These are phyloP conservation scores for Carassius gibelio DNA, from an alignment of 2,113 vertebrate species.

Conservation along the genomic window DNA sequence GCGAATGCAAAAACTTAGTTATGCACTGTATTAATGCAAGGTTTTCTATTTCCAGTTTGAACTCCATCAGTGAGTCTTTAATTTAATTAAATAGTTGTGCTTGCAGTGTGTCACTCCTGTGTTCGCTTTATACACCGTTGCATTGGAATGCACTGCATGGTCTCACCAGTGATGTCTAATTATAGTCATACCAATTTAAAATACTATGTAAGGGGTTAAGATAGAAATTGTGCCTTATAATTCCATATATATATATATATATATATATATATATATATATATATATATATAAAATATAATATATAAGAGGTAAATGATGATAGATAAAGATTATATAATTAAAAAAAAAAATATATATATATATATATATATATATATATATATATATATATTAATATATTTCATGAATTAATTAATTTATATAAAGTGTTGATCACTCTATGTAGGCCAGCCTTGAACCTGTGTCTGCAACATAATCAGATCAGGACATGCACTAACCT, in stretches of 20 bases:
- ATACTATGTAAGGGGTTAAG: not conserved
- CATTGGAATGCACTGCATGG: not conserved
- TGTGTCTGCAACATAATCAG: not conserved
- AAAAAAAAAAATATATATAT: too few species aligned
- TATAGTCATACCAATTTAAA: not conserved
- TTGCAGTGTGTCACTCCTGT: not conserved
- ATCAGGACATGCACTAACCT: not conserved
- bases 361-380: too few species aligned
- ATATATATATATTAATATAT: too few species aligned
- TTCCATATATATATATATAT: not conserved
- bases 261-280: too few species aligned
- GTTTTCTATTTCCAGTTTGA: not conserved
- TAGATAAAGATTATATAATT: too few species aligned
- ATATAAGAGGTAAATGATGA: too few species aligned
- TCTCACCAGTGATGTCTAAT: conserved; percentile 5
- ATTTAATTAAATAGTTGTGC: not conserved
- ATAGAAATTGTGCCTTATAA: not conserved
- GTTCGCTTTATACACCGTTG: not conserved
- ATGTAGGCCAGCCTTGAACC: too few species aligned
- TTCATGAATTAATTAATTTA: too few species aligned
- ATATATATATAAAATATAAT: too few species aligned
- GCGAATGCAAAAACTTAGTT: not conserved
- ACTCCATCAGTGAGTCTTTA: not conserved
- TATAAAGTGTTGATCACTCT: too few species aligned
- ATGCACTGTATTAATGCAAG: too few species aligned